Conservation (phyloP, 2,888 invertebrate genomes). For the Hirudinaria manillensis region DNA sequence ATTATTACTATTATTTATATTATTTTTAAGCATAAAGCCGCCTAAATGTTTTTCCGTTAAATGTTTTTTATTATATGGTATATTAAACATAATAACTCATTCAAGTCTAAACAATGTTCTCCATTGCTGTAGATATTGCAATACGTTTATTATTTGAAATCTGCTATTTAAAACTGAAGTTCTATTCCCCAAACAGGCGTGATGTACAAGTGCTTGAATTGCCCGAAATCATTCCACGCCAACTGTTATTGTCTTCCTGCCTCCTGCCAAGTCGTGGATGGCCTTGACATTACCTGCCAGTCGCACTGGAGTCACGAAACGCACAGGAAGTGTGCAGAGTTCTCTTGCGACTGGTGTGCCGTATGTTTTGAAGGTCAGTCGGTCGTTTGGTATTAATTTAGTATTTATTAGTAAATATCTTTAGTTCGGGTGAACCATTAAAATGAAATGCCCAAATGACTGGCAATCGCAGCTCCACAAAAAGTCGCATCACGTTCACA, state of each 20-base stretch:
- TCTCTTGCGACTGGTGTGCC: conserved; percentile 88
- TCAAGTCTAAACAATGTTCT: too few relatives aligned
- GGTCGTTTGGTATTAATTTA: too few relatives aligned
- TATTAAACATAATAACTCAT: too few relatives aligned
- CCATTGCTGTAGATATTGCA: not conserved
- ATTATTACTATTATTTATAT: not conserved
- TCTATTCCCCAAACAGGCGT: conserved; percentile 15
- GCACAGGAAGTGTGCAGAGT: conserved; percentile 56
- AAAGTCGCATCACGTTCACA: too few relatives aligned
- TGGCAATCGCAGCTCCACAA: too few relatives aligned
- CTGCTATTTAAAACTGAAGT: not conserved
- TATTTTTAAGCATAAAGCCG: too few relatives aligned
- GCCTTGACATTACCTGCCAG: conserved; percentile 74
- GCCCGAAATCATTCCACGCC: conserved; percentile 82
- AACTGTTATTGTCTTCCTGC: conserved; percentile 72
- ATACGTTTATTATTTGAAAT: not conserved
- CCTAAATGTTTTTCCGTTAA: too few relatives aligned
- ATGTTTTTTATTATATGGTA: too few relatives aligned
- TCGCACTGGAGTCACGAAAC: conserved; percentile 62
- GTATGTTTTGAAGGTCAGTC: conserved; percentile 70
- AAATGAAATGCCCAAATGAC: too few relatives aligned
- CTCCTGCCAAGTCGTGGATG: conserved; percentile 71
- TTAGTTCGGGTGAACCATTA: too few relatives aligned
- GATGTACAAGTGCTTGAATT: conserved; percentile 71
- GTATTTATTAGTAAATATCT: too few relatives aligned